These are phyloP conservation scores for Ophioninae sp. DNA, from an alignment of 2,888 invertebrate genomes.

Conservation along the genomic window DNA sequence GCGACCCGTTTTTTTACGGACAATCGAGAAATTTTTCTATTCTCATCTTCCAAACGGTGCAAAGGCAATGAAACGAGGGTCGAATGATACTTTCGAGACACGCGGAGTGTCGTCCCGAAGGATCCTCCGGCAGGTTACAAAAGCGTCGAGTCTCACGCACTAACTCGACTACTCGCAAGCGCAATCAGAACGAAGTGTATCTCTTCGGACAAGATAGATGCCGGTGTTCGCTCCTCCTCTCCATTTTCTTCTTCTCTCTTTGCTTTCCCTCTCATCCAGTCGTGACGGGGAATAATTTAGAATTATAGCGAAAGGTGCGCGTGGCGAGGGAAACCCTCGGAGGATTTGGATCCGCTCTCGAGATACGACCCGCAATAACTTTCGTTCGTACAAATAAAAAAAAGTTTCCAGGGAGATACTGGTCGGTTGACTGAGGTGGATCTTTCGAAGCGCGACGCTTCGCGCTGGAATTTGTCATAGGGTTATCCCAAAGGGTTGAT, in stretches of 20 bases:
- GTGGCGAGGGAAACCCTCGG: constrained; percentile 56
- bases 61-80: constrained; percentile 17
- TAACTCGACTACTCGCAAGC: constrained; percentile 59
- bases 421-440: neutral
- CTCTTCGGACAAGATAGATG: constrained; percentile 43
- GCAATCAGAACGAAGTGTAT: constrained; percentile 66
- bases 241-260: constrained; percentile 27
- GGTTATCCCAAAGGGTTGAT: neutral
- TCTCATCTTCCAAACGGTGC: neutral
- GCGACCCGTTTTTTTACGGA: neutral
- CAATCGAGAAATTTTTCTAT: constrained; percentile 12
- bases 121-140: constrained; percentile 23
- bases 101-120: constrained; percentile 21
- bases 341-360: constrained; percentile 43
- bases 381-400: constrained; percentile 20
- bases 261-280: constrained; percentile 5
- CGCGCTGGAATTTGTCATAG: neutral
- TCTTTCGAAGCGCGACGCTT: neutral
- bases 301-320: constrained; percentile 34
- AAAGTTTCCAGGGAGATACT: constrained; percentile 6
- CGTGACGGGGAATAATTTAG: constrained; percentile 57
- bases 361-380: constrained; percentile 3
- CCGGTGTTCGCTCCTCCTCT: neutral
- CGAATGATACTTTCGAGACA: constrained; percentile 18
- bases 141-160: constrained; percentile 51